These are phyloP conservation scores for Alcis repandata DNA, from an alignment of 2,888 invertebrate genomes.

Conservation along the genomic window DNA sequence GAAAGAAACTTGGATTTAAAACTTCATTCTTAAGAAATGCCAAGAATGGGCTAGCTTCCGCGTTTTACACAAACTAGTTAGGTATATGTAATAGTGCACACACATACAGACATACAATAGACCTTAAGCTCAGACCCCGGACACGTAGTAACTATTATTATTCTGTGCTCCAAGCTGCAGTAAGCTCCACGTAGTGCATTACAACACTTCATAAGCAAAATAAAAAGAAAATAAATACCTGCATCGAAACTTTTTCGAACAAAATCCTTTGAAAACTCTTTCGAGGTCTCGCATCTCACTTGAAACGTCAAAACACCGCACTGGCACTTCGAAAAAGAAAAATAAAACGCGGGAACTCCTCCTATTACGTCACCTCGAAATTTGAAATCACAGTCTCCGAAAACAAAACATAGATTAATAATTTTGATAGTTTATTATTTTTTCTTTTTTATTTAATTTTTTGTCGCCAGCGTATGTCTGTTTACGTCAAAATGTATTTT, in stretches of 20 bases:
- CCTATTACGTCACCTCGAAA: slow-evolving; percentile 35
- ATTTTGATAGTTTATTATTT: slow-evolving; percentile 8
- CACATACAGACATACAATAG: slow-evolving; percentile 25
- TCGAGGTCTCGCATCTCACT: slow-evolving; percentile 64
- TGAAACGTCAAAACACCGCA: slow-evolving; percentile 52
- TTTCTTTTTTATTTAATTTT: slow-evolving; percentile 43
- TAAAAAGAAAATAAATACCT: slow-evolving; percentile 65
- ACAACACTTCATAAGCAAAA: slow-evolving; percentile 5
- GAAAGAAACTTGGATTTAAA: not conserved
- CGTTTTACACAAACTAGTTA: slow-evolving; percentile 21
- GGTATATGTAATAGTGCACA: slow-evolving; percentile 21
- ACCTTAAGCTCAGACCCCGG: slow-evolving; percentile 23
- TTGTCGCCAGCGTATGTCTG: slow-evolving; percentile 76
- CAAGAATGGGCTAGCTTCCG: slow-evolving; percentile 21
- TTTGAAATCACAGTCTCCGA: slow-evolving; percentile 20
- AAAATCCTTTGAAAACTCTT: slow-evolving; percentile 54
- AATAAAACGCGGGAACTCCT: slow-evolving; percentile 27
- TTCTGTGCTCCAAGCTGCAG: slow-evolving; percentile 9
- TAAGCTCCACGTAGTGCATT: slow-evolving; percentile 11
- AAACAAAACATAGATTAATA: not conserved
- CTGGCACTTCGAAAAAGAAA: slow-evolving; percentile 45
- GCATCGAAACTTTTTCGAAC: slow-evolving; percentile 69
- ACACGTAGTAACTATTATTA: not conserved
- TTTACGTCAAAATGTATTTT: slow-evolving; percentile 85
- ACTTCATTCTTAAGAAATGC: slow-evolving; percentile 4